Conservation (phyloP, 2,113 vertebrate species). For the Gymnorhina tibicen region DNA sequence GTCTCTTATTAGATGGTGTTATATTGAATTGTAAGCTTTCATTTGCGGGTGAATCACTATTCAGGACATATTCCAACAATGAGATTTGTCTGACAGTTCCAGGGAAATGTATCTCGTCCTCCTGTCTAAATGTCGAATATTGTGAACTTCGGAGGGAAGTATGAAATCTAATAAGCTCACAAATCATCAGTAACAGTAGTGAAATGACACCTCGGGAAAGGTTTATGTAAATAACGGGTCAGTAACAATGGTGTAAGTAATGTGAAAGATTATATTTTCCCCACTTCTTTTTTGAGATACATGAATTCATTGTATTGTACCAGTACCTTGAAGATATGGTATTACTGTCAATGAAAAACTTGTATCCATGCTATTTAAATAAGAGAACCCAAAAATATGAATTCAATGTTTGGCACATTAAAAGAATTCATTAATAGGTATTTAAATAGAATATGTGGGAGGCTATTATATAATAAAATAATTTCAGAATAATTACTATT, state of each 20-base stretch:
- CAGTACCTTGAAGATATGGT: slow-evolving; percentile 33
- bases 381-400: not conserved
- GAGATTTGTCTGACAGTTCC: slow-evolving; percentile 52
- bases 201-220: slow-evolving; percentile 38
- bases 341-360: slow-evolving; percentile 45
- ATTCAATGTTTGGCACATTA: slow-evolving; percentile 34
- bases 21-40: slow-evolving; percentile 29
- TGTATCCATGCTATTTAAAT: slow-evolving; percentile 29
- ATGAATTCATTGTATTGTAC: slow-evolving; percentile 23
- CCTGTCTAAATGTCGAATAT: slow-evolving; percentile 56
- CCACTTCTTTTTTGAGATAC: not conserved
- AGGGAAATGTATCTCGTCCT: slow-evolving; percentile 24
- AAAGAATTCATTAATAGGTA: slow-evolving; percentile 51
- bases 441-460: slow-evolving; percentile 43
- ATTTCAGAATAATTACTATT: slow-evolving; percentile 45
- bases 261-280: not conserved
- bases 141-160: slow-evolving; percentile 40
- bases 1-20: not conserved
- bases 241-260: slow-evolving; percentile 23
- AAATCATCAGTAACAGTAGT: not conserved
- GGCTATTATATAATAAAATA: slow-evolving; percentile 43
- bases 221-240: slow-evolving; percentile 34
- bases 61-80: slow-evolving; percentile 37
- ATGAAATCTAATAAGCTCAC: slow-evolving; percentile 53
- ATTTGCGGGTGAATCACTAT: slow-evolving; percentile 37